A percentile compares a stretch with the other conserved stretches of the same genome.
phyloP scores from a whole-genome alignment of 2,888 invertebrate genomes.

The Dichetophora obliterata region DNA sequence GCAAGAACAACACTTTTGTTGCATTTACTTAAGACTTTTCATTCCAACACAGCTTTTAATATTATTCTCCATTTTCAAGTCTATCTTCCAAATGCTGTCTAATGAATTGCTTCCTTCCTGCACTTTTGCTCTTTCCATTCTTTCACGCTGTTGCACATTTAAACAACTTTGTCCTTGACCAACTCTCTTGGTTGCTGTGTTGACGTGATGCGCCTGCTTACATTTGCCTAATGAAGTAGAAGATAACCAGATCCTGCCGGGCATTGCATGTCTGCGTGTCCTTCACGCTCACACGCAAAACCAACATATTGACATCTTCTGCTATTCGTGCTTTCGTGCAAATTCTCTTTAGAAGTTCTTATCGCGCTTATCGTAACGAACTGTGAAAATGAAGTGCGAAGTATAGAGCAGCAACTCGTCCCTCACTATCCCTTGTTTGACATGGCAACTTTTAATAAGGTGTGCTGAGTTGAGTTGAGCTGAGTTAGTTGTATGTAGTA shows the following conservation, averaged over 20 bases:
- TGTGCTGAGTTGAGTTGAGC: background rate
- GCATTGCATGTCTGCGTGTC: background rate
- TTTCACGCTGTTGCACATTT: no score
- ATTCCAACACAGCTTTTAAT: background rate
- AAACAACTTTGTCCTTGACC: no score
- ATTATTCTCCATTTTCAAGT: background rate
- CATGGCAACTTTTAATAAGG: background rate
- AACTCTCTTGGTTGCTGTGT: no score
- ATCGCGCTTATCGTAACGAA: background rate
- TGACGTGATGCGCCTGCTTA: background rate
- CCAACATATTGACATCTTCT: background rate
- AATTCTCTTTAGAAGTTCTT: background rate
- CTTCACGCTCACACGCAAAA: background rate
- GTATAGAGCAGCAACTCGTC: background rate
- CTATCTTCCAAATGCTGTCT: background rate
- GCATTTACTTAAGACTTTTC: background rate
- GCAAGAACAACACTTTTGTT: background rate
- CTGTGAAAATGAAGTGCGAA: conserved; percentile 20
- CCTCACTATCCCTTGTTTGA: no score
- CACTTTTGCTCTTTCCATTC: background rate
- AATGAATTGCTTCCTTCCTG: background rate
- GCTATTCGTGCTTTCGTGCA: background rate
- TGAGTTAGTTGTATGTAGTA: background rate
- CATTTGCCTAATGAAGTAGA: conserved; percentile 25
- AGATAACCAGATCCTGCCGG: background rate